Base-by-base conservation (phyloP, 2,113 vertebrate species). In the Nanorana parkeri region DNA sequence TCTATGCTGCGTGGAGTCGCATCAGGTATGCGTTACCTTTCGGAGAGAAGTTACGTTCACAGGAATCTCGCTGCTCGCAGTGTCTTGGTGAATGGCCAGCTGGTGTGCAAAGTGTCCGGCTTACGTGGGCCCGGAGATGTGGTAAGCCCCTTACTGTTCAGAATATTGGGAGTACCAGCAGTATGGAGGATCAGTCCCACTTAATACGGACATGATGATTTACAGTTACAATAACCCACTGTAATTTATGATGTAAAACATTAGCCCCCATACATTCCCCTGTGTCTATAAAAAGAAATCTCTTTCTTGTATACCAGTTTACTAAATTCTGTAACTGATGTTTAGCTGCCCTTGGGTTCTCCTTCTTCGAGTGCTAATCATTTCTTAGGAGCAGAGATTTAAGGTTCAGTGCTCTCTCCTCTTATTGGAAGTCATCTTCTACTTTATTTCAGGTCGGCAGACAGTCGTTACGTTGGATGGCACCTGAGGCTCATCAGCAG, bases 401-500 rank as follows among this genome's bases (percentile, higher is more conserved):
- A 1, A 26, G 10, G 5, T 66, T 28, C 1, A 13, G 64, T 24
- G 2, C 3, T 65, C 23, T 2, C 3, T 66, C 61, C 7, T 24
- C n/a, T 1, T 47, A 47, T 13, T 47, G 13, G 41, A 47, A 47
- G 13, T 3, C 65, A 79, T 26, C 81, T 69, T 61, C 52, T 47
- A 47, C 60, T 63, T 16, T 63, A 3, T 72, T 64, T 52, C 63
- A 95, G 94, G 94, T 93, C 32, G 93, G 92, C 0, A 94, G 93
- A 85, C 94, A 94, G 78, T 93, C 93, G 69, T 92, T 94, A 77
- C 90, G 93, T 4, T 95, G 94, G 94, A 94, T 92, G 63, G 93
- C 93, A 41, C 94, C 94, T 0, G 94, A 95, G 75, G 94, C 93
- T 85, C 93, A 93, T 11, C 92, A 92, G 17, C 90, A 94, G 61